Percentiles rank a stretch among this genome's conserved stretches.
Conservation (phyloP, 2,797 vertebrate genomes). For the Champsocephalus esox region DNA sequence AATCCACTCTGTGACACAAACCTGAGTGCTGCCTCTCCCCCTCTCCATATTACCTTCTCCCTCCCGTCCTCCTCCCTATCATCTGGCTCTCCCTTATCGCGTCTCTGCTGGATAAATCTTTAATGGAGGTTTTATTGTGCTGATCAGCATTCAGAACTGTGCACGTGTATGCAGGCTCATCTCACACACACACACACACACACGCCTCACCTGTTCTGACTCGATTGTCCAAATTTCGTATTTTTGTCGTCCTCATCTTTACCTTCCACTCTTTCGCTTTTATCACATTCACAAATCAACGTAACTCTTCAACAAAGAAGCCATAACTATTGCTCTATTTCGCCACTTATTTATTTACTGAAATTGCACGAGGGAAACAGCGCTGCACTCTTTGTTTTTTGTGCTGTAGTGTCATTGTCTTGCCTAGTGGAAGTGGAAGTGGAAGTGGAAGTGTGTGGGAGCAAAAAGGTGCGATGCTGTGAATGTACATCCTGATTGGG, state of each 20-base stretch:
- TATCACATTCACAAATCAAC: conserved; percentile 52
- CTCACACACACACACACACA: conserved; percentile 22
- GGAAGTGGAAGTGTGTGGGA: conserved; percentile 36
- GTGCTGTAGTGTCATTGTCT: conserved; percentile 1
- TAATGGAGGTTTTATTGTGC: conserved; percentile 81
- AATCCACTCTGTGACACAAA: conserved; percentile 80
- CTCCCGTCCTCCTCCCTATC: conserved; percentile 47
- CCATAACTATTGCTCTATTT: conserved; percentile 19
- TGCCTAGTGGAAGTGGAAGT: conserved; percentile 37
- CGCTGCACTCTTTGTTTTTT: conserved; percentile 20
- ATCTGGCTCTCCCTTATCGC: conserved; percentile 46
- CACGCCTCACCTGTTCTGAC: conserved; percentile 50
- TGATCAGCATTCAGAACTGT: conserved; percentile 75
- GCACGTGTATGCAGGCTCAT: conserved; percentile 74
- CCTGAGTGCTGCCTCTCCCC: conserved; percentile 52
- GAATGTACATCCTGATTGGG: conserved; percentile 77
- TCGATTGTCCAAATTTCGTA: conserved; percentile 61
- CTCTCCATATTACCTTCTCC: conserved; percentile 20
- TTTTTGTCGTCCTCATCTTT: conserved; percentile 33
- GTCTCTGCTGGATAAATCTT: conserved; percentile 77
- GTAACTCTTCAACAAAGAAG: conserved; percentile 30
- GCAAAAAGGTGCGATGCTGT: conserved; percentile 55
- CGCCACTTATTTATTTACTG: not conserved
- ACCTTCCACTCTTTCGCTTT: conserved; percentile 30
- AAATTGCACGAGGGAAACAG: conserved; percentile 37